Conservation (phyloP, 2,888 invertebrate species). For the Plebejus anna region DNA sequence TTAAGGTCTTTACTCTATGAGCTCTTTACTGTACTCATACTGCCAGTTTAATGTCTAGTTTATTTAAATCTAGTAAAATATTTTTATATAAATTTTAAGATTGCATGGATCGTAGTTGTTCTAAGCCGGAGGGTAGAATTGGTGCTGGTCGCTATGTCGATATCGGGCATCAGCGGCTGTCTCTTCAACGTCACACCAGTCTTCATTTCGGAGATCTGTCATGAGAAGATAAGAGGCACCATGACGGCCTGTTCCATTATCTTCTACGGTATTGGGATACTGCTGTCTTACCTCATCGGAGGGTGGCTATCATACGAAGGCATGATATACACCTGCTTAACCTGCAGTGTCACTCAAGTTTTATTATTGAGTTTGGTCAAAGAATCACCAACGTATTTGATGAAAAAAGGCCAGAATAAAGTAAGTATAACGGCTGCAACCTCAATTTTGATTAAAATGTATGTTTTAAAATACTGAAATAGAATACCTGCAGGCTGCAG, state of each 20-base stretch:
- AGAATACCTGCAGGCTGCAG: not conserved
- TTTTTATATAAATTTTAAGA: conserved; percentile 42
- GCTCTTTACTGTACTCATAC: too few relatives aligned
- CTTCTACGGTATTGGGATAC: conserved; percentile 54
- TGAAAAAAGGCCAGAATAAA: conserved; percentile 54
- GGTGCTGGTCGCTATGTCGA: conserved; percentile 50
- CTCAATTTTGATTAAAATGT: too few relatives aligned
- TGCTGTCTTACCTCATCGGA: conserved; percentile 58
- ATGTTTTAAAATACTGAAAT: not conserved
- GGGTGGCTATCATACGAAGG: conserved; percentile 50
- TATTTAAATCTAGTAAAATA: too few relatives aligned
- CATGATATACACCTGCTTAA: conserved; percentile 52
- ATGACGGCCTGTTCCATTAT: conserved; percentile 54
- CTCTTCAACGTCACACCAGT: conserved; percentile 51
- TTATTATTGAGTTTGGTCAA: conserved; percentile 45
- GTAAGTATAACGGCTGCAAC: conserved; percentile 44
- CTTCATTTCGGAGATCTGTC: conserved; percentile 57
- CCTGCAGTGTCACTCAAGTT: conserved; percentile 44
- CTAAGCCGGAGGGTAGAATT: conserved; percentile 49
- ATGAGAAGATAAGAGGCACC: conserved; percentile 58
- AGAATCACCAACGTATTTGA: conserved; percentile 58
- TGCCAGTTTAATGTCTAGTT: too few relatives aligned
- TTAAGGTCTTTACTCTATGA: too few relatives aligned
- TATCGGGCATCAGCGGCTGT: conserved; percentile 53
- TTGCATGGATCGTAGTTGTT: conserved; percentile 54